phyloP scores from a whole-genome alignment of 2,888 invertebrate species.

The Macrosiphum euphorbiae region DNA sequence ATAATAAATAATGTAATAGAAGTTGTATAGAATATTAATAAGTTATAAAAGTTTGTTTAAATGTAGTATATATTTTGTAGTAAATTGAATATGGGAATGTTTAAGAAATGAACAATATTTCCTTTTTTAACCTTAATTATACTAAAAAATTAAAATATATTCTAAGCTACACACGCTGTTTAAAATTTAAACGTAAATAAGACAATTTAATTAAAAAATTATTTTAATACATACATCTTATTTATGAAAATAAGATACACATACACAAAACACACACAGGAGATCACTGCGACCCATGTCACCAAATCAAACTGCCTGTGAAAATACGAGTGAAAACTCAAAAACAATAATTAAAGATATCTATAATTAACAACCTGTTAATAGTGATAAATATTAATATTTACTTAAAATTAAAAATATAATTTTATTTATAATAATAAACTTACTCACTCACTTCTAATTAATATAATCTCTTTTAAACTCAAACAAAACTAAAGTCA shows the following conservation, averaged over 20 bases:
- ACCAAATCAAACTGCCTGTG: background rate
- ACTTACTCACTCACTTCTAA: constrained; percentile 47
- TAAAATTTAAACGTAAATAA: background rate
- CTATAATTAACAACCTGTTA: background rate
- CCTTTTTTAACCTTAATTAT: background rate
- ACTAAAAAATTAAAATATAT: background rate
- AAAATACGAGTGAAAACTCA: background rate
- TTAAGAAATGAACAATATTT: background rate
- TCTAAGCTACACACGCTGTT: background rate
- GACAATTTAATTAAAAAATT: background rate
- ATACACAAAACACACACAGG: background rate
- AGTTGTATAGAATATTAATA: background rate
- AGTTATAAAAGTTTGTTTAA: background rate
- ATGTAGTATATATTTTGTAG: background rate
- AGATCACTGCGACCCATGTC: background rate
- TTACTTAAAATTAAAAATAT: background rate
- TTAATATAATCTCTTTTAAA: constrained; percentile 40
- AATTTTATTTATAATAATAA: background rate
- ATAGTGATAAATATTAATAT: background rate
- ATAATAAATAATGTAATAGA: background rate
- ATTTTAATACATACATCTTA: background rate
- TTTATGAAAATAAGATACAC: constrained; percentile 10
- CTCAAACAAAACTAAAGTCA: constrained; percentile 57
- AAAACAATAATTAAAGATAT: background rate
- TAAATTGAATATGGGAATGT: background rate